Base-by-base conservation (phyloP, 2,888 invertebrate species). In the Acleris literana region DNA sequence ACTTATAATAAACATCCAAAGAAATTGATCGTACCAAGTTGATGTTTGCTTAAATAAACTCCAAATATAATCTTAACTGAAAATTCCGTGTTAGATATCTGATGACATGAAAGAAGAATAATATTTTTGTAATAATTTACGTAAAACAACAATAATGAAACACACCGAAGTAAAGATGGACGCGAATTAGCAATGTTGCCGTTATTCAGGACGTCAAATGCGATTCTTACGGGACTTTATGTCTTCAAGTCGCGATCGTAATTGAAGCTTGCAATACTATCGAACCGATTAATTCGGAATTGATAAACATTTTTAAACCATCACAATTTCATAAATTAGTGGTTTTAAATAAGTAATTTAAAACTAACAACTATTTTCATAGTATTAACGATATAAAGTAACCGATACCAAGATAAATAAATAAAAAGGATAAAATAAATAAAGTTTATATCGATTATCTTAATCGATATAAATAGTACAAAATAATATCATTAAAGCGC, bases 91-190 rank as follows among this genome's bases (percentile, higher is more conserved):
- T 70, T 64, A 70, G 73, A 68, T 72, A 70, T 71, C 70, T 69
- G 33, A 56, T 52, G 56, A 61, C 65, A 63, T 69, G 71, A 70
- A 73, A 74, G 72, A 69, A 70, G 70, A 72, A 68, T 71, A 79
- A 73, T 80, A 79, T 78, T 80, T 82, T 81, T 83, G 74, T 78
- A 79, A 78, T 76, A 85, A 84, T 86, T 87, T 85, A 81, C 78
- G 74, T 81, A 82, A 81, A 87, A 88, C 86, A 90, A 89, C 87
- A 91, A 65, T 56, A 65, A 65, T 56, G 60, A 88, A 91, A 90
- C 87, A 91, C 90, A 91, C 86, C 88, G 89, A 88, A 85, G 84
- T 85, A 90, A 92, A 92, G 92, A 92, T 92, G 92, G 92, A 92
- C 92, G 92, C 92, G 85, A 88, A 88, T 88, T 88, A 83, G 80